Base-by-base conservation (phyloP, 2,888 invertebrate genomes). In the Drosophila heteroneura region DNA sequence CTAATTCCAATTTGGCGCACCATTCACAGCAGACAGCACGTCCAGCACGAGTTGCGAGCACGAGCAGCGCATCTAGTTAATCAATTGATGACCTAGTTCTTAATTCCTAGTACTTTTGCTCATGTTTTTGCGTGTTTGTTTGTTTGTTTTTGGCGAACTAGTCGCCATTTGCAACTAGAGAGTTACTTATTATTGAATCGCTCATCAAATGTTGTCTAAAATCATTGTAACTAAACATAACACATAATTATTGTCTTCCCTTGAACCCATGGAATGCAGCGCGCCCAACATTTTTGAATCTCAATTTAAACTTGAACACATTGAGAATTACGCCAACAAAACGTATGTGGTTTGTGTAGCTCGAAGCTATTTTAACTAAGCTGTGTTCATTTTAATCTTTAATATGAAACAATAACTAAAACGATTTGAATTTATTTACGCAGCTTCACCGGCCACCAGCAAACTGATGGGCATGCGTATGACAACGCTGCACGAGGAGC, bases 211-310 rank as follows among this genome's bases (percentile, higher is more conserved):
- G 59, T 65, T 74, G 56, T 73, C 60, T 65, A 41, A 58, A 64
- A 68, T 81, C 85, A 90, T 83, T 90, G 85, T 90, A 90, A 89
- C 90, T 86, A 83, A 86, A 76, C 85, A 90, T 91, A 56, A 66
- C 72, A 76, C 90, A 85, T 81, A 83, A 88, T 73, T 88, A 83
- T 86, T 85, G 75, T 89, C 89, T 82, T 77, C 73, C 81, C 62
- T 61, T 67, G 37, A 61, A 81, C 68, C 68, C 81, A 73, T 85
- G 93, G 92, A 94, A 96, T 96, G 95, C 98, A 99, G 98, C 98
- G 94, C 97, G 99, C 93, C 99, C 99, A 94, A 99, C 98, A 94
- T 99, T 98, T 96, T 97, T 99, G 95, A 98, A 98, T 96, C 97
- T 99, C 95, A 98, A 97, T 95, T 95, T 97, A 95, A 98, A 97